Percentiles rank a stretch among this genome's conserved stretches.
Conservation (phyloP, 2,113 vertebrate species). For the Nyctibius bracteatus region DNA sequence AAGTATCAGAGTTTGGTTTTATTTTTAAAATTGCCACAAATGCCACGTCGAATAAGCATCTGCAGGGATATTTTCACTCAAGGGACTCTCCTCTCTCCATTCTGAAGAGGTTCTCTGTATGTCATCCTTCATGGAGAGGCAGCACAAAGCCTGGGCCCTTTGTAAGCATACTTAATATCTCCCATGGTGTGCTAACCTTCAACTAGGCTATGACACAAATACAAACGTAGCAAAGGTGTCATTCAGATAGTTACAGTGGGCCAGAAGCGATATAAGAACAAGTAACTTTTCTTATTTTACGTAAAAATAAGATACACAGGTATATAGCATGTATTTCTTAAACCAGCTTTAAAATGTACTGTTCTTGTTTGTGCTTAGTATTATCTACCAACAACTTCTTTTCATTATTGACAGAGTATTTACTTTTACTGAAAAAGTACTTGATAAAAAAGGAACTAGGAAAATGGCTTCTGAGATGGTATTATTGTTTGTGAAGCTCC, state of each 20-base stretch:
- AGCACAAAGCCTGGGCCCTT: not conserved
- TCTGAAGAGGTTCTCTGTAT: not conserved
- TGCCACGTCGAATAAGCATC: not conserved
- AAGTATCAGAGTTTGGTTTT: not conserved
- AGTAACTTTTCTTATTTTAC: not conserved
- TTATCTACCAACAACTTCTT: not conserved
- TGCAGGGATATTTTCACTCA: not conserved
- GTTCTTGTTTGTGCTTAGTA: not conserved
- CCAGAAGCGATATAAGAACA: not conserved
- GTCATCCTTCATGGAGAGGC: not conserved
- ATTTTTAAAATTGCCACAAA: not conserved
- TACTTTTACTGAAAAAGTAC: not conserved
- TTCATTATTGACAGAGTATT: not conserved
- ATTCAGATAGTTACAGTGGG: not conserved
- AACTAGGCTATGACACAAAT: not conserved
- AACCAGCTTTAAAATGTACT: not conserved
- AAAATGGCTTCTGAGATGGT: not conserved
- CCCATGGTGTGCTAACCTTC: not conserved
- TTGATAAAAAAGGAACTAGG: not conserved
- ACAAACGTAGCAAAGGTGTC: not conserved
- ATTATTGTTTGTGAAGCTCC: slow-evolving; percentile 11
- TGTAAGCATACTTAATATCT: not conserved
- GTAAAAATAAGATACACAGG: not conserved
- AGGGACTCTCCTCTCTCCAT: not conserved
- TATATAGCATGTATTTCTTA: not conserved